Evolutionary conservation across 2,888 invertebrate genomes (phyloP), one percentile per base, ranked within the genome.

Genomic region (Apamea epomidion): DNA sequence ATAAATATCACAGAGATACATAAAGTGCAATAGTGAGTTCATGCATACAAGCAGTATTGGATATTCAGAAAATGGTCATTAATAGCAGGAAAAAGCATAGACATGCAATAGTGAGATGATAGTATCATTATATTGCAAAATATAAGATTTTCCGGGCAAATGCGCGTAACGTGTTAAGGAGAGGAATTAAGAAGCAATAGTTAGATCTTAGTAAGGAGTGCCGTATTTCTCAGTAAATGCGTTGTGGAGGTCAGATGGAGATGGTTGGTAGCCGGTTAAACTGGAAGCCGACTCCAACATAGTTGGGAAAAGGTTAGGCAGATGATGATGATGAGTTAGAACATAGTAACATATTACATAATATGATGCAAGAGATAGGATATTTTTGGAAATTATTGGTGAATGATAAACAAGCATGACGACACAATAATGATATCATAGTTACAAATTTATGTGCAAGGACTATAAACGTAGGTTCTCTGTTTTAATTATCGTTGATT

Each of bases 361-460:
- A 16, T 42, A 25, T 29, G n/a, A 60, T 48, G 32, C 32, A 60
- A 76, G 6, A 76, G 16, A 25, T 37, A 74, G 25, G 16, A 74
- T 54, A 32, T 32, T 51, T 64, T 78, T 42, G 37, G 29, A 45
- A 14, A 21, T 69, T 72, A 37, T 21, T 37, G 8, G 18, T 37
- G 8, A 4, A 62, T 51, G 16, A 51, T 18, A 12, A 25, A 16
- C 14, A 76, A 48, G 12, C 16, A n/a, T 75, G 42, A 32, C 54
- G 54, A 74, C 12, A 32, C 16, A 69, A 51, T 18, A 62, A 1
- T 81, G 48, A 81, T n/a, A 45, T 32, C 29, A 71, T 18, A 21
- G 18, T 54, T 71, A 62, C 37, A 10, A 79, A 62, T 70, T 25
- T 10, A 32, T 48, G 25, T 62, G 29, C 14, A 80, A 80, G 25